phyloP scores from a whole-genome alignment of 1,140 invertebrate genomes.

The Vanessa tameamea region DNA sequence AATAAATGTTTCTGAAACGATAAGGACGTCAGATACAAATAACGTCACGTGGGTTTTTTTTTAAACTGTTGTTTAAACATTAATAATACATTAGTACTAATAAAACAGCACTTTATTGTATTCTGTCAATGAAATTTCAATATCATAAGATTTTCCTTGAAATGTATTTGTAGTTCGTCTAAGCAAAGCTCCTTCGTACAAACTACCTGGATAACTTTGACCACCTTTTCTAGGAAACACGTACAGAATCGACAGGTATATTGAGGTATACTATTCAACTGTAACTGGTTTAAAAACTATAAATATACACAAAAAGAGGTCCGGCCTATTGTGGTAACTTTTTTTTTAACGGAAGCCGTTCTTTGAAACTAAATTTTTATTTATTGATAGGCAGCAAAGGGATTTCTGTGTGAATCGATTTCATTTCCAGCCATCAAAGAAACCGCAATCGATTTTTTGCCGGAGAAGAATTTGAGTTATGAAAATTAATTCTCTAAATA shows the following conservation, averaged over 20 bases:
- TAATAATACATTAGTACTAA: too few relatives aligned
- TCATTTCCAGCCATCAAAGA: slow-evolving; percentile 47
- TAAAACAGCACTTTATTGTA: too few relatives aligned
- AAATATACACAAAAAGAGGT: slow-evolving; percentile 33
- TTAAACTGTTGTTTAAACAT: too few relatives aligned
- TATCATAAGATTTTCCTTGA: too few relatives aligned
- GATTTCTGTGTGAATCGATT: slow-evolving; percentile 62
- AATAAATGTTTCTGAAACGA: too few relatives aligned
- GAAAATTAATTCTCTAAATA: slow-evolving; percentile 12
- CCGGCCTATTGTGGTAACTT: slow-evolving; percentile 35
- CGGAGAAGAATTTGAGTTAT: slow-evolving; percentile 12
- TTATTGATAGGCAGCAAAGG: slow-evolving; percentile 54
- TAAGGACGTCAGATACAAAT: too few relatives aligned
- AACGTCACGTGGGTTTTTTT: too few relatives aligned
- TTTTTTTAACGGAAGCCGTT: slow-evolving; percentile 51
- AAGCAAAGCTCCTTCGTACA: background rate
- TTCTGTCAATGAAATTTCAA: background rate
- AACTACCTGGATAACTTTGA: slow-evolving; percentile 13
- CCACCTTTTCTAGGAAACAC: slow-evolving; percentile 38
- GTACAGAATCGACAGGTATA: slow-evolving; percentile 37
- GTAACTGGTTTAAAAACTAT: slow-evolving; percentile 34
- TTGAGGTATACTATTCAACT: slow-evolving; percentile 28
- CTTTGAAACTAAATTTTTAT: slow-evolving; percentile 44
- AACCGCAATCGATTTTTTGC: slow-evolving; percentile 33
- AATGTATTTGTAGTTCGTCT: background rate